These are phyloP conservation scores for Myotis findleyi DNA, from an alignment of 2,797 vertebrate species.

Conservation along the genomic window DNA sequence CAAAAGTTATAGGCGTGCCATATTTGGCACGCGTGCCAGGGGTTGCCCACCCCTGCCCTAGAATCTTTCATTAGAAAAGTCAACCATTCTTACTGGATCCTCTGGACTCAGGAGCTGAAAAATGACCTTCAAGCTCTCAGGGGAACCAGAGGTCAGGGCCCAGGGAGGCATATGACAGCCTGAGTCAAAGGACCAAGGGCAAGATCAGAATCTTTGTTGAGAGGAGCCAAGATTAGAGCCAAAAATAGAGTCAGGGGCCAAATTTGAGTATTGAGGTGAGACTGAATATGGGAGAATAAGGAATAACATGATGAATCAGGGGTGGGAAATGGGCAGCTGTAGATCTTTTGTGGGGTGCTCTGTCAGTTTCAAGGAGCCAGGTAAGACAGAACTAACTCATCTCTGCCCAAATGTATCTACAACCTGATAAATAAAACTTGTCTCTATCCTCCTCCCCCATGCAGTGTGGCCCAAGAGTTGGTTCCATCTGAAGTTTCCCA, in stretches of 20 bases:
- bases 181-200: background rate
- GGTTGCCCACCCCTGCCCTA: too few relatives aligned
- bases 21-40: too few relatives aligned
- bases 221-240: background rate
- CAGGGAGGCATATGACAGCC: background rate
- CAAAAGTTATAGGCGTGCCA: too few relatives aligned
- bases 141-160: background rate
- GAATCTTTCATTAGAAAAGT: background rate
- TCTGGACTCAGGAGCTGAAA: background rate
- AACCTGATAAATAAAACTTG: background rate
- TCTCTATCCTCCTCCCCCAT: background rate
- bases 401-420: background rate
- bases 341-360: background rate
- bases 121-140: background rate
- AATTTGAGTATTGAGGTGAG: background rate
- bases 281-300: background rate
- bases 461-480: background rate
- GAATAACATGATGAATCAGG: background rate
- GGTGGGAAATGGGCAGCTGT: background rate
- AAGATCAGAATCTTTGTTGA: background rate
- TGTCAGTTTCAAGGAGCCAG: background rate
- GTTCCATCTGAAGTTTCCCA: background rate
- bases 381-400: background rate
- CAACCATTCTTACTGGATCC: background rate
- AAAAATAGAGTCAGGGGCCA: background rate